Evolutionary conservation across 1,140 invertebrate species (phyloP).

Genomic region (Nasonia giraulti): DNA sequence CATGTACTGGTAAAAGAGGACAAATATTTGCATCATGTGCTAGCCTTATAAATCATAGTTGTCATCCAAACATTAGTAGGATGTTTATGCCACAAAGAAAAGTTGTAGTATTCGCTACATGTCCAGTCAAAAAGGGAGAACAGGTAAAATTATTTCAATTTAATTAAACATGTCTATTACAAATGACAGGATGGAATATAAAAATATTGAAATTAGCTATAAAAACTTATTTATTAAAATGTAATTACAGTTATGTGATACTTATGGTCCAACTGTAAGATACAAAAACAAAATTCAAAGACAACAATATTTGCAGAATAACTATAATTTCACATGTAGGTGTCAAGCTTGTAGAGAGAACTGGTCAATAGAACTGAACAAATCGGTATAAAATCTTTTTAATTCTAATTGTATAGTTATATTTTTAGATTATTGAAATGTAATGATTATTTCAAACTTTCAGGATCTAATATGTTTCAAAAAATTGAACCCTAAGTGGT

Average conservation of each 20-base stretch:
- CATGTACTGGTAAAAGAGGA: neutral
- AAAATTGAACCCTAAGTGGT: neutral
- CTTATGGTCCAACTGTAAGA: neutral
- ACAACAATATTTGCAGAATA: neutral
- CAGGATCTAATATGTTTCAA: neutral
- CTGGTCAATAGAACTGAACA: neutral
- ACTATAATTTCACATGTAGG: neutral
- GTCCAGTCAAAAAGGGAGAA: neutral
- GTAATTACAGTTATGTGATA: conserved; percentile 1
- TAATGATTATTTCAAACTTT: neutral
- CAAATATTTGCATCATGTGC: neutral
- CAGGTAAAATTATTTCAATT: neutral
- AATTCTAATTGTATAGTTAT: neutral
- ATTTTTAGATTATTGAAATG: neutral
- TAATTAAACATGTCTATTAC: too few species aligned
- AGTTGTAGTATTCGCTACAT: neutral
- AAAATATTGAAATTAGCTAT: too few species aligned
- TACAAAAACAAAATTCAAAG: neutral
- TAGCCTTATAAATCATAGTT: conserved; percentile 16
- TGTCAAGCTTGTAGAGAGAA: neutral
- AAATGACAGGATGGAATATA: too few species aligned
- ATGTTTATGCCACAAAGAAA: neutral
- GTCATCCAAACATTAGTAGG: neutral
- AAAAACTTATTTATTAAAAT: too few species aligned
- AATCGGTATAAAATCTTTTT: neutral